These are phyloP conservation scores for Hyles vespertilio DNA, from an alignment of 1,140 invertebrate species.

Conservation along the genomic window DNA sequence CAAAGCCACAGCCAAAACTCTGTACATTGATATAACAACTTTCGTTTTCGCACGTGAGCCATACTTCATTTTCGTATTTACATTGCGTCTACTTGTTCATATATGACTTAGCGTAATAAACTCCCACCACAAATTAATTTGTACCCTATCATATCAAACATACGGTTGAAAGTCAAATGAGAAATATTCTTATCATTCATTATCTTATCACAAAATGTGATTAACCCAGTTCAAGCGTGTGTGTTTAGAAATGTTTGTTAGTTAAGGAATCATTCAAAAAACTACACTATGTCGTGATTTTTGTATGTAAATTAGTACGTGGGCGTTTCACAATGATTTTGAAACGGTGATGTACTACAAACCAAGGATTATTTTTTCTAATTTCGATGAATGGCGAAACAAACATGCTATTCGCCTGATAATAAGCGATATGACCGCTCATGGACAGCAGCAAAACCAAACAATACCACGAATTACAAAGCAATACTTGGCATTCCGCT, in stretches of 20 bases:
- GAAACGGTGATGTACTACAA: too few species aligned
- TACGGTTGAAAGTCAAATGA: neutral
- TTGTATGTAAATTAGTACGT: conserved; percentile 2
- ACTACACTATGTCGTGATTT: conserved; percentile 40
- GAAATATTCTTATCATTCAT: conserved; percentile 22
- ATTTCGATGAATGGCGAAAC: too few species aligned
- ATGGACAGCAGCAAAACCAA: too few species aligned
- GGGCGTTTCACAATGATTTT: too few species aligned
- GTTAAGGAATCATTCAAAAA: conserved; percentile 46
- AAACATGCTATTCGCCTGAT: too few species aligned
- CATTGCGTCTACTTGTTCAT: conserved; percentile 8
- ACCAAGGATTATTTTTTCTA: too few species aligned
- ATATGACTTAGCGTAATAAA: conserved; percentile 9
- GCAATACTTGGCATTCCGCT: too few species aligned
- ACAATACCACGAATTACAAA: too few species aligned
- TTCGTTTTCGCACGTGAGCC: conserved; percentile 18
- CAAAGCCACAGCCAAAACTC: too few species aligned
- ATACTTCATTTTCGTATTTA: conserved; percentile 19
- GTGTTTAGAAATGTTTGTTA: conserved; percentile 56
- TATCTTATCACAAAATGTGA: conserved; percentile 52
- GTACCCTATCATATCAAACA: neutral
- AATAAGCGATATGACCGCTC: too few species aligned
- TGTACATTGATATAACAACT: conserved; percentile 3
- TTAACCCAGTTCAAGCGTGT: conserved; percentile 50
- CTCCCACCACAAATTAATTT: neutral